phyloP scores from a whole-genome alignment of 2,113 vertebrate species.

The Brevimyrus niger region DNA sequence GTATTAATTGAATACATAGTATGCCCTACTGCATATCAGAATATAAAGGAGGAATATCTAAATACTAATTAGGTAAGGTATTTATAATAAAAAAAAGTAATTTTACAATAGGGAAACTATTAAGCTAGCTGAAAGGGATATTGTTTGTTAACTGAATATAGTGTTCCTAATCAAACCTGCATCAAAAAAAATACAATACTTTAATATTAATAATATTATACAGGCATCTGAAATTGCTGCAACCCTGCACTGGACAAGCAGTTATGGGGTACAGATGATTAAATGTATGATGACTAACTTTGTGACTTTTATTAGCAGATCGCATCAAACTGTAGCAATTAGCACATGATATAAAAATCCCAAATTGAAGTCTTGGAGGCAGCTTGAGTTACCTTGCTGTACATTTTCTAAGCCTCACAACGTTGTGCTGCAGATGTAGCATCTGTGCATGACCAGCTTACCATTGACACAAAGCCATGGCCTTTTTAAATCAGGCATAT shows the following conservation, averaged over 20 bases:
- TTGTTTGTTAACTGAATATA: background rate
- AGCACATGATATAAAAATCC: background rate
- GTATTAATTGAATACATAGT: conserved; percentile 14
- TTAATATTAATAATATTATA: background rate
- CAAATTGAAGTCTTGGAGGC: background rate
- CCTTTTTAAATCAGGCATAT: background rate
- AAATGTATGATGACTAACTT: background rate
- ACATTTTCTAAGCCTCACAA: background rate
- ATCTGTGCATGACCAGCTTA: background rate
- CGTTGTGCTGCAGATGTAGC: background rate
- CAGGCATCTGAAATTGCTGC: background rate
- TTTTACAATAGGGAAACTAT: conserved; percentile 6
- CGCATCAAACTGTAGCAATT: background rate
- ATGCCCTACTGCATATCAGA: background rate
- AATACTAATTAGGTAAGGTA: conserved; percentile 19
- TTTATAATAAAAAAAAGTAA: background rate
- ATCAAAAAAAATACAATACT: background rate
- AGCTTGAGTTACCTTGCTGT: background rate
- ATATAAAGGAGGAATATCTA: conserved; percentile 14
- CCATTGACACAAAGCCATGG: background rate
- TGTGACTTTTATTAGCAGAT: background rate
- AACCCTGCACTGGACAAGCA: background rate
- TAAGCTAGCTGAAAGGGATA: background rate
- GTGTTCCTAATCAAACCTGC: background rate
- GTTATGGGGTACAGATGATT: background rate